phyloP scores from a whole-genome alignment of 2,888 invertebrate species.

The Melipona beecheii region DNA sequence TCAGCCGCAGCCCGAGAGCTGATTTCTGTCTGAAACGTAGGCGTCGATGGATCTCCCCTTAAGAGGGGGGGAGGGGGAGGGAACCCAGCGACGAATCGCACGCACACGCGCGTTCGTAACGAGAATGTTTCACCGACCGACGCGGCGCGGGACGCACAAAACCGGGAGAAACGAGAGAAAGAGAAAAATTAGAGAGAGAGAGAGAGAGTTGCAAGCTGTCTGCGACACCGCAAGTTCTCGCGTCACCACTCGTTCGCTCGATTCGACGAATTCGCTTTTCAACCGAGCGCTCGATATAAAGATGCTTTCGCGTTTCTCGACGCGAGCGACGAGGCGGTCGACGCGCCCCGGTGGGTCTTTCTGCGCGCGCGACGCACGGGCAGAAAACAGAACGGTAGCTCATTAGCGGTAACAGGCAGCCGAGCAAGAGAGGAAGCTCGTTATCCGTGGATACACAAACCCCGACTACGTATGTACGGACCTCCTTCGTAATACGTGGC shows the following conservation, averaged over 20 bases:
- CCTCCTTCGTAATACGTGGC: slow-evolving; percentile 68
- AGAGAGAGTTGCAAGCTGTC: neutral
- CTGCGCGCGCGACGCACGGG: slow-evolving; percentile 48
- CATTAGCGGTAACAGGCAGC: slow-evolving; percentile 81
- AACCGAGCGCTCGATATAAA: slow-evolving; percentile 71
- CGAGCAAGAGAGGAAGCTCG: slow-evolving; percentile 80
- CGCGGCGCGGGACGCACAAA: neutral
- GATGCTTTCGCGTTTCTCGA: slow-evolving; percentile 63
- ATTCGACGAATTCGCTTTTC: slow-evolving; percentile 68
- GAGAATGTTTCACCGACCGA: slow-evolving; percentile 2
- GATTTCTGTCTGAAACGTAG: slow-evolving; percentile 7
- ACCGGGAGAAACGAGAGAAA: too few species aligned
- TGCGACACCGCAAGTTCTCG: neutral
- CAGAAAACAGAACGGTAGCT: slow-evolving; percentile 80
- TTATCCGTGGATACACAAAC: slow-evolving; percentile 80
- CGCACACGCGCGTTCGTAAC: slow-evolving; percentile 21
- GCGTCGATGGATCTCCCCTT: neutral
- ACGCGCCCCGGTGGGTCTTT: slow-evolving; percentile 43
- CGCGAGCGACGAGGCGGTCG: slow-evolving; percentile 26
- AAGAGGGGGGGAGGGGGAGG: neutral
- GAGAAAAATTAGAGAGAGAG: too few species aligned
- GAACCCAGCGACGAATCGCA: neutral
- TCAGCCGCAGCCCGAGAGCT: slow-evolving; percentile 6
- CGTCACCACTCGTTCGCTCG: neutral
- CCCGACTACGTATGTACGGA: slow-evolving; percentile 64